A percentile compares a stretch with the other conserved stretches of the same genome.
Evolutionary conservation across 2,888 invertebrate genomes (phyloP).

Genomic region (Amblyteles armatorius): DNA sequence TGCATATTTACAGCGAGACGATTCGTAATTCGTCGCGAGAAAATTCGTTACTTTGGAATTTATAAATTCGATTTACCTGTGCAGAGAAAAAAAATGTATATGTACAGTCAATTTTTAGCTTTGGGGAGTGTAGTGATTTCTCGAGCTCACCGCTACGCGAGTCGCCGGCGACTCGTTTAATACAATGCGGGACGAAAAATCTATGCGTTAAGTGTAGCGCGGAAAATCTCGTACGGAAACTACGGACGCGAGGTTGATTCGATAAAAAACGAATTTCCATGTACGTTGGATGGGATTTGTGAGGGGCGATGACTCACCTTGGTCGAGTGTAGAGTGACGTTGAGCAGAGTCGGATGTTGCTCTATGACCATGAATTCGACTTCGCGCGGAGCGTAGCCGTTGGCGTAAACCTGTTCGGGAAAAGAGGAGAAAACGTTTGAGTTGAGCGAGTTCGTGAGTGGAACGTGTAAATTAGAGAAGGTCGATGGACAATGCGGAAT

Average conservation of each 20-base stretch:
- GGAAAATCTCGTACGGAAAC: neutral
- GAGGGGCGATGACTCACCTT: constrained; percentile 87
- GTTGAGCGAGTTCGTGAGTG: neutral
- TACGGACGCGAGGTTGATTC: neutral
- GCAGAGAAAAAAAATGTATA: neutral
- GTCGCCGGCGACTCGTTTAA: neutral
- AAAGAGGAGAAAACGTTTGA: neutral
- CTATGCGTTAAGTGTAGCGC: neutral
- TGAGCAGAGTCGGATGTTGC: constrained; percentile 93
- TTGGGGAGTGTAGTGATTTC: neutral
- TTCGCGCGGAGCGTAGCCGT: constrained; percentile 93
- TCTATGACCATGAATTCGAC: constrained; percentile 95
- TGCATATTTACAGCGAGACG: constrained; percentile 2
- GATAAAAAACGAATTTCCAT: neutral
- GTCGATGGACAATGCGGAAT: neutral
- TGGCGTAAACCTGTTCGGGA: constrained; percentile 90
- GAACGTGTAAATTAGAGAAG: neutral
- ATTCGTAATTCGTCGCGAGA: neutral
- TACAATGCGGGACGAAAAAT: neutral
- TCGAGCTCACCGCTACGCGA: neutral
- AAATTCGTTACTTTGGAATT: neutral
- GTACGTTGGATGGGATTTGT: neutral
- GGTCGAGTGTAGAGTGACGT: constrained; percentile 92
- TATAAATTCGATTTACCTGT: neutral
- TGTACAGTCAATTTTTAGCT: neutral